These are phyloP conservation scores for Andinoacara biseriatus DNA, from an alignment of 2,113 vertebrate species.

Conservation along the genomic window DNA sequence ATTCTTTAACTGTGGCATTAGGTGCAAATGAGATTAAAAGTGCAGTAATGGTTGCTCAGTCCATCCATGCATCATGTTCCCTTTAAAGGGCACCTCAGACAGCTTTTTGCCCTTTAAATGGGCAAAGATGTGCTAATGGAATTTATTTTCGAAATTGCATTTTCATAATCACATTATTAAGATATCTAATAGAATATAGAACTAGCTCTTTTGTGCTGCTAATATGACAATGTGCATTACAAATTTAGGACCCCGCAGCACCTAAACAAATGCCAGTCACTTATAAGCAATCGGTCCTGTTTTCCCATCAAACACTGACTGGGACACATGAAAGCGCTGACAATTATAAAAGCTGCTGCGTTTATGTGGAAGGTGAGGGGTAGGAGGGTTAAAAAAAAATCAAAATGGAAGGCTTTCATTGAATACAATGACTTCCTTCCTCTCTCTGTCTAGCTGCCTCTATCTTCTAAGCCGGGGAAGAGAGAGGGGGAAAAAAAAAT, in stretches of 20 bases:
- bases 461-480: conserved; percentile 22
- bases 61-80: not conserved
- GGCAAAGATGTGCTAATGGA: not conserved
- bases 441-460: conserved; percentile 32
- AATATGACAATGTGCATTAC: conserved; percentile 57
- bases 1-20: conserved; percentile 66
- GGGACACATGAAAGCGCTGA: conserved; percentile 67
- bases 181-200: not conserved
- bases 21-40: conserved; percentile 71
- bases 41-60: conserved; percentile 23
- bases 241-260: conserved; percentile 58
- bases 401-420: conserved; percentile 71
- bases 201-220: not conserved
- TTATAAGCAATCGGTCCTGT: conserved; percentile 67
- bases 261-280: conserved; percentile 71
- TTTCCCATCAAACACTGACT: conserved; percentile 59
- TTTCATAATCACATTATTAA: not conserved
- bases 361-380: conserved; percentile 45
- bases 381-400: conserved; percentile 53
- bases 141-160: not conserved
- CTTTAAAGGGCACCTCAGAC: conserved; percentile 7
- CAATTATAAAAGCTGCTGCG: conserved; percentile 64
- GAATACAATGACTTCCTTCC: conserved; percentile 74
- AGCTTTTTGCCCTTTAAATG: not conserved
- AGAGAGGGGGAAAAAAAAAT: conserved; percentile 17